Percentiles rank a stretch among this genome's conserved stretches.
Conservation (phyloP, 2,888 invertebrate genomes). For the Baronia brevicornis region DNA sequence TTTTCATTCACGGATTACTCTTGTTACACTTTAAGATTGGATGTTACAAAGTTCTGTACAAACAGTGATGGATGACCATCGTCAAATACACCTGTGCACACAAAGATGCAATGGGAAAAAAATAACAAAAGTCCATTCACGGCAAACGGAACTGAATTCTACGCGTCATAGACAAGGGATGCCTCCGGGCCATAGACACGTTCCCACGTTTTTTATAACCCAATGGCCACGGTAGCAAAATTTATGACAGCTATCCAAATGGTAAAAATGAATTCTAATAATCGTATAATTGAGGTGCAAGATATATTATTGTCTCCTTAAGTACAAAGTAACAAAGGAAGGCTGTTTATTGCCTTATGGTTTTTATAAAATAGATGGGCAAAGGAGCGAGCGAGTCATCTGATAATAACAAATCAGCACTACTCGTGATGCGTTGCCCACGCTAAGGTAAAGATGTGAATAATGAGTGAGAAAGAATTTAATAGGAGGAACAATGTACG, state of each 20-base stretch:
- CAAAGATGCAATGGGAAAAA: slow-evolving; percentile 33
- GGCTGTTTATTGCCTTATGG: too few relatives aligned
- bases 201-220: slow-evolving; percentile 59
- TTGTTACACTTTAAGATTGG: slow-evolving; percentile 3
- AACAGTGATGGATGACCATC: slow-evolving; percentile 17
- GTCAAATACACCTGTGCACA: slow-evolving; percentile 65
- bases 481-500: too few relatives aligned
- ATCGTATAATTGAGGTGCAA: background rate
- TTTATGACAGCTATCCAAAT: slow-evolving; percentile 43
- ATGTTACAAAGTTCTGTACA: slow-evolving; percentile 2
- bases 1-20: slow-evolving; percentile 11
- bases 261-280: slow-evolving; percentile 6
- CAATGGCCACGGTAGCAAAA: slow-evolving; percentile 43
- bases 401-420: too few relatives aligned
- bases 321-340: too few relatives aligned
- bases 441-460: too few relatives aligned
- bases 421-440: too few relatives aligned
- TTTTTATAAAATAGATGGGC: too few relatives aligned
- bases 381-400: too few relatives aligned
- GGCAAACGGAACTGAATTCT: slow-evolving; percentile 54
- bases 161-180: slow-evolving; percentile 38
- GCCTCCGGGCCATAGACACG: slow-evolving; percentile 37
- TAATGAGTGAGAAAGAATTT: too few relatives aligned
- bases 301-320: background rate
- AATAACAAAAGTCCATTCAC: slow-evolving; percentile 39